Evolutionary conservation across 2,888 invertebrate genomes (phyloP), one percentile per base, ranked within the genome.

Genomic region (Dicranocentrus wangi): DNA sequence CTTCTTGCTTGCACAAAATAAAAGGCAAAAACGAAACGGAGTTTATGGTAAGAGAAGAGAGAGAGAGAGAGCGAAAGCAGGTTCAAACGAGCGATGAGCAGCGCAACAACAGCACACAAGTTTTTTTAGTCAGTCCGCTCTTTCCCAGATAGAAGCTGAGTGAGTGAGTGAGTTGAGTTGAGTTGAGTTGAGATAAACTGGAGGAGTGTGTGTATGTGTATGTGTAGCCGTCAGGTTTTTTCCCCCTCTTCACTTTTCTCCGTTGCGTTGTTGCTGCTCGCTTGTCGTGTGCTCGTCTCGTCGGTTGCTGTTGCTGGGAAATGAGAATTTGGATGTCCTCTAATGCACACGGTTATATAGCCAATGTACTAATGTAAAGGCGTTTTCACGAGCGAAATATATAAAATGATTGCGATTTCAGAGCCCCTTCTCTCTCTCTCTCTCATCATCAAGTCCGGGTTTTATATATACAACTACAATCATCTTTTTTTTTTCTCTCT

Each of bases 181-280:
- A n/a, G n/a, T 3, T 19, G 2, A n/a, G 5, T 10, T 15, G 28
- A 58, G 60, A 43, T 25, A 47, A 47, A 60, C 47, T 53, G 0
- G 39, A n/a, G 21, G 39, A 63, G 43, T 32, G 42, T 15, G 23
- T 21, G 60, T n/a, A n/a, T n/a, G n/a, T n/a, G n/a, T n/a, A n/a
- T n/a, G n/a, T n/a, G 58, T 43, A 71, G 42, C 71, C 71, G 60
- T 71, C 61, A 71, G 61, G 47, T 72, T 63, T 71, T 70, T 70
- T 70, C 53, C 58, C 58, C 47, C n/a, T 72, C 60, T 60, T 19
- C 10, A n/a, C 55, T 55, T 53, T 21, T 21, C 53, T 21, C n/a
- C 17, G 17, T 25, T 23, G 17, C 61, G 47, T 63, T 32, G 42
- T 58, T 42, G n/a, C 60, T 63, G 51, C 63, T 32, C 32, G 7